Evolutionary conservation across 2,888 invertebrate genomes (phyloP), one percentile per base, ranked within the genome.

Genomic region (Leptopterna dolabrata): DNA sequence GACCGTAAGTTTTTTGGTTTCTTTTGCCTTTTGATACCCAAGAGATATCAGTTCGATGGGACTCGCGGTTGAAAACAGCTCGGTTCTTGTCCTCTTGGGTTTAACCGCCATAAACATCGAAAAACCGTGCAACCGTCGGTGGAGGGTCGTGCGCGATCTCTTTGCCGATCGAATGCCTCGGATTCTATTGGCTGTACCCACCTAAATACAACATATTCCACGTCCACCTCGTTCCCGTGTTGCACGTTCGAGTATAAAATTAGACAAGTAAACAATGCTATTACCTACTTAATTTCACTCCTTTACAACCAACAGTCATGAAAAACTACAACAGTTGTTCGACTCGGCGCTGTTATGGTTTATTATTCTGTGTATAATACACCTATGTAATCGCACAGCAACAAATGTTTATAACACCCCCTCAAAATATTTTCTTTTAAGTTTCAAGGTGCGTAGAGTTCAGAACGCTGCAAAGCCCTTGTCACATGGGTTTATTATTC

Each of bases 51-150:
- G 63, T 63, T 63, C 63, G 63, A 63, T 63, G 63, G 63, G 19
- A 63, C 63, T 63, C 63, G 63, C 36, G 63, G 63, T 63, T 63
- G 7, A 63, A 63, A 63, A 63, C 63, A 63, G 19, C 63, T 3
- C 63, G 24, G 63, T 63, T 63, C 63, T 24, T 63, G 63, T 63
- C 63, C 63, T 63, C 24, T 63, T 63, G 63, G 63, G 24, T 63
- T 55, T 19, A 47, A 9, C 73, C 73, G 73, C 73, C 73, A 73
- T 73, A 73, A 73, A 73, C 73, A 73, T 73, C 73, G 73, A 73
- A 73, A n/a, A 73, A 73, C 73, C 73, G 73, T 73, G 73, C 73
- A 73, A 73, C 73, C 73, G 73, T 73, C 73, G 73, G 63, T 13
- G 73, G 41, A 73, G 73, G 73, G 73, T 73, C 73, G 73, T 73